phyloP scores from a whole-genome alignment of 2,113 vertebrate species.

The Cervus canadensis region DNA sequence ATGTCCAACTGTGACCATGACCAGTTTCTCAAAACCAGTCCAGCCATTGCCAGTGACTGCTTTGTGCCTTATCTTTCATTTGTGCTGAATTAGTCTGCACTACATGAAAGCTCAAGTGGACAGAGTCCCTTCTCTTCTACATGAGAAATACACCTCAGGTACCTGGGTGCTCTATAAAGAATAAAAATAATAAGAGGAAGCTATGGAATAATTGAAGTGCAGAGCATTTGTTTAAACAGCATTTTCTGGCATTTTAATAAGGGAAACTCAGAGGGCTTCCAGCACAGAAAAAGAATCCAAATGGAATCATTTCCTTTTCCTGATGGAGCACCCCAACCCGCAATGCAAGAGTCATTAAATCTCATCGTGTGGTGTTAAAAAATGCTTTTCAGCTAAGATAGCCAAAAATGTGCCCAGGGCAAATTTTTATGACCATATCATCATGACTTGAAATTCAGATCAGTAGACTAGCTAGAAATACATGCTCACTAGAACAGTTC shows the following conservation, averaged over 20 bases:
- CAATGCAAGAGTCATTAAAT: constrained; percentile 52
- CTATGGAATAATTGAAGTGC: neutral
- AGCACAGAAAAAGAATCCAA: neutral
- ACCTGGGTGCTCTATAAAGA: neutral
- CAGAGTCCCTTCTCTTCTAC: neutral
- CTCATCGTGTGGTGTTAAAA: neutral
- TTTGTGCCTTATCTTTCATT: neutral
- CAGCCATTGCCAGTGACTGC: neutral
- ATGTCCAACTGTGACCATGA: neutral
- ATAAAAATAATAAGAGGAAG: neutral
- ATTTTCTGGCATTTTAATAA: constrained; percentile 4
- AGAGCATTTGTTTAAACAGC: neutral
- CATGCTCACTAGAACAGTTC: neutral
- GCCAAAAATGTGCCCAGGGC: neutral
- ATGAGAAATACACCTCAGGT: neutral
- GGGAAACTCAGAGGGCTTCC: neutral
- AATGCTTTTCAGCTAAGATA: neutral
- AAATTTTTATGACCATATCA: constrained; percentile 38
- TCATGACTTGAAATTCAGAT: constrained; percentile 19
- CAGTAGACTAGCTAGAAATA: constrained; percentile 4
- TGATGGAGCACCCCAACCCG: neutral
- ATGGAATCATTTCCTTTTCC: constrained; percentile 35
- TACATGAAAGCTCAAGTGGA: neutral
- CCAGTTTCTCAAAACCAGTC: neutral
- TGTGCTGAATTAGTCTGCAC: neutral